Base-by-base conservation (phyloP, 64 coral and sea anemone genomes). In the Trachythela sp. region DNA sequence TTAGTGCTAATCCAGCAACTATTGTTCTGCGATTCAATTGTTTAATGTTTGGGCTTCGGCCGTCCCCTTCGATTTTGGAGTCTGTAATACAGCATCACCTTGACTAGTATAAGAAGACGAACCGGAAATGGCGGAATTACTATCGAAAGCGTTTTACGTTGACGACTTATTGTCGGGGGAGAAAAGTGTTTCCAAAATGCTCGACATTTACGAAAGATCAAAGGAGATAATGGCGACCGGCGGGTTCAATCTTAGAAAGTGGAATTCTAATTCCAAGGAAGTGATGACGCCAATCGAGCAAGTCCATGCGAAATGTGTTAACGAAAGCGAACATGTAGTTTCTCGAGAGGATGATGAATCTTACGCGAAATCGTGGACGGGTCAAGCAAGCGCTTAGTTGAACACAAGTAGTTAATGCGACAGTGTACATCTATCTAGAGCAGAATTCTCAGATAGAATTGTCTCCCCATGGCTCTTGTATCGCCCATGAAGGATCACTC, bases 201-300 rank as follows among this genome's bases (percentile, higher is more conserved):
- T 84, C 40, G 51, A 91, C 42, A 70, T 91, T 30, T 91, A 85
- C 84, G n/a, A 85, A 26, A 86, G 59, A 14, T 90, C 89, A 35
- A 90, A 85, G 72, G 50, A 56, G 14, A 90, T 84, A 24, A 41
- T 91, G 89, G 50, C 48, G 31, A 51, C 49, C 24, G 89, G 83
- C 37, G 89, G 89, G 26, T 90, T 85, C 54, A 90, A 90, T 43
- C 13, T 90, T 15, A 18, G 80, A 29, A 90, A 90, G 40, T 89
- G 88, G 88, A 77, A 52, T 17, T 80, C 72, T 10, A 89, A 85
- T 72, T 77, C 41, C 42, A 13, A 24, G 38, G 48, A 84, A 27
- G n/a, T 84, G 30, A 9, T 49, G 0, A 27, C 77, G n/a, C 18
- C 20, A 13, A 89, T 89, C 35, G 70, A 89, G 45, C 32, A 70